These are phyloP conservation scores for Drosophila kokeensis DNA, from an alignment of 2,888 invertebrate genomes.

Conservation along the genomic window DNA sequence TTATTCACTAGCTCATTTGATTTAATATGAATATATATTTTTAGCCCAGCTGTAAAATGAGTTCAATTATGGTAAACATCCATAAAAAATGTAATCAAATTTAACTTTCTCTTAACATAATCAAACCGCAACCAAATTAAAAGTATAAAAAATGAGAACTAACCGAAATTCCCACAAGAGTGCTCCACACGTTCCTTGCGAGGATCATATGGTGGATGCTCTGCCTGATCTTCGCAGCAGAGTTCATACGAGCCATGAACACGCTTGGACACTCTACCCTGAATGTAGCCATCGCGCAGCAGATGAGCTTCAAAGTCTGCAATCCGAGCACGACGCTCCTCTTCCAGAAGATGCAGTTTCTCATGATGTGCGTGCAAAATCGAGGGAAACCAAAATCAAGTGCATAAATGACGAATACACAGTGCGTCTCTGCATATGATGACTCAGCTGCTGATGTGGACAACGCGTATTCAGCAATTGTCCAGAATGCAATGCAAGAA, in stretches of 20 bases:
- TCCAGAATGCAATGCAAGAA: constrained; percentile 35
- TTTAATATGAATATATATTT: no score
- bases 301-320: constrained; percentile 21
- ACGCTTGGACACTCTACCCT: background rate
- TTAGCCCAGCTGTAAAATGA: no score
- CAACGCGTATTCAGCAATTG: constrained; percentile 21
- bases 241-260: background rate
- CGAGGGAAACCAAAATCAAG: constrained; percentile 41
- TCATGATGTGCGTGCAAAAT: constrained; percentile 61
- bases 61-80: no score
- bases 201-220: constrained; percentile 3
- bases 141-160: background rate
- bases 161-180: constrained; percentile 11
- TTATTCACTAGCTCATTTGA: no score
- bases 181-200: constrained; percentile 29
- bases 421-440: constrained; percentile 54
- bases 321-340: constrained; percentile 7
- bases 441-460: constrained; percentile 9
- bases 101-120: background rate
- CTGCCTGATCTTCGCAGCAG: constrained; percentile 25
- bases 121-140: background rate
- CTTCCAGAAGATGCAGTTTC: constrained; percentile 23
- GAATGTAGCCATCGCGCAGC: constrained; percentile 25
- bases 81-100: background rate
- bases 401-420: constrained; percentile 52